phyloP scores from a whole-genome alignment of 2,797 vertebrate species.

The Trachops cirrhosus region DNA sequence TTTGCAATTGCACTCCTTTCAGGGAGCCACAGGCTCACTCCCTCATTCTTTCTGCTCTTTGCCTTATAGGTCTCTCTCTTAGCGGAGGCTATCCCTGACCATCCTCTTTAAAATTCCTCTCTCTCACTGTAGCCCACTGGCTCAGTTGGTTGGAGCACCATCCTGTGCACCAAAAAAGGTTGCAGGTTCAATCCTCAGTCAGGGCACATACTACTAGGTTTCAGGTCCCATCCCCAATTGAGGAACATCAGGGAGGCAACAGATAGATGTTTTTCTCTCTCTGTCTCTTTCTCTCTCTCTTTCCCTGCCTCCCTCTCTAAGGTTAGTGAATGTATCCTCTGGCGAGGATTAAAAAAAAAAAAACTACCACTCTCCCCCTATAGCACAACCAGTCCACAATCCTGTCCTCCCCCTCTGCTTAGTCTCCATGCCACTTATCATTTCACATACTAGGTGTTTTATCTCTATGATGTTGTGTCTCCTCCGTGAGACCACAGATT shows the following conservation, averaged over 20 bases:
- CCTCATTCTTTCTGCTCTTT: not conserved
- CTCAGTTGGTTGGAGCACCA: not conserved
- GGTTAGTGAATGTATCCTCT: not conserved
- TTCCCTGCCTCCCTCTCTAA: not conserved
- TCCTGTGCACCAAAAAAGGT: not conserved
- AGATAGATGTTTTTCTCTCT: not conserved
- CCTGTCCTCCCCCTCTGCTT: not conserved
- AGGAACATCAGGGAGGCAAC: not conserved
- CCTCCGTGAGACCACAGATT: not conserved
- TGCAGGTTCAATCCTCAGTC: not conserved
- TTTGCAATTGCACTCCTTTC: not conserved
- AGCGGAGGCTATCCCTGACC: too few relatives aligned
- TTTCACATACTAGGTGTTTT: not conserved
- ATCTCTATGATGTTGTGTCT: not conserved
- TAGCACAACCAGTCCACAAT: not conserved
- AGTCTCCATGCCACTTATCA: not conserved
- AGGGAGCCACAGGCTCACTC: not conserved
- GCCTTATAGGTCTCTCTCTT: not conserved
- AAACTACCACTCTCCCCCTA: not conserved
- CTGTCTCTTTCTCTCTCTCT: too few relatives aligned
- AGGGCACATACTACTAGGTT: not conserved
- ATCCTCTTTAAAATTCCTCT: not conserved
- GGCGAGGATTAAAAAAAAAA: not conserved
- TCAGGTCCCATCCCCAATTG: not conserved
- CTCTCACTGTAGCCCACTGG: too few relatives aligned